Evolutionary conservation across 2,797 vertebrate genomes (phyloP), one percentile per base, ranked within the genome.

Genomic region (Gouania willdenowi): DNA sequence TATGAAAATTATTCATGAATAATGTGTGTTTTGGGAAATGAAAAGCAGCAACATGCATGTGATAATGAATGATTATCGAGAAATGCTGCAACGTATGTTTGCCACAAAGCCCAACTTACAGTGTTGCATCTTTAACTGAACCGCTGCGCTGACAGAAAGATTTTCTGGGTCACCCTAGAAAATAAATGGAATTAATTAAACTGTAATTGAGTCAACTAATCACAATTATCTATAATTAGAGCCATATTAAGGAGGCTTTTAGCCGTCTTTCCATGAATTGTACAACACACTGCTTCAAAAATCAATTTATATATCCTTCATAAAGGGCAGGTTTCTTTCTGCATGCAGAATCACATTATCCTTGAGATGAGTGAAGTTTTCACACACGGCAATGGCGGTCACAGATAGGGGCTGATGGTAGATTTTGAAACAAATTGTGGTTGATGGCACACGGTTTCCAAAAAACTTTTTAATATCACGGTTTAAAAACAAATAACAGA

Each of bases 391-490:
- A 44, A 31, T 30, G 71, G 59, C 57, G 68, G 61, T 66, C 68
- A 71, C 65, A 63, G 59, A 71, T 72, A 69, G 69, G 40, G 41
- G 31, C 34, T 46, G 64, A 54, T 58, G 45, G n/a, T 13, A 50
- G 49, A 66, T 62, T n/a, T 46, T 42, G 12, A 63, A 42, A 64
- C 73, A 72, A 67, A 61, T 28, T 32, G 21, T 57, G 52, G 50
- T 67, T 71, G 51, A 59, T 50, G 36, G 34, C 43, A 40, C 34
- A 20, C 63, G 50, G 26, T n/a, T 51, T 40, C 38, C 28, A 60
- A 45, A 49, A 35, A 32, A 71, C 50, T 58, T 66, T 67, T 62
- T 70, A 67, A 78, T 72, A 71, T 65, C 51, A 67, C 5, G 17
- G 19, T 44, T 68, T 24, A 20, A 27, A 20, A 29, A 26, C 13